Percentiles rank a stretch among this genome's conserved stretches.
Evolutionary conservation across 2,797 vertebrate genomes (phyloP).

Genomic region (Heteromormyrus szaboi): DNA sequence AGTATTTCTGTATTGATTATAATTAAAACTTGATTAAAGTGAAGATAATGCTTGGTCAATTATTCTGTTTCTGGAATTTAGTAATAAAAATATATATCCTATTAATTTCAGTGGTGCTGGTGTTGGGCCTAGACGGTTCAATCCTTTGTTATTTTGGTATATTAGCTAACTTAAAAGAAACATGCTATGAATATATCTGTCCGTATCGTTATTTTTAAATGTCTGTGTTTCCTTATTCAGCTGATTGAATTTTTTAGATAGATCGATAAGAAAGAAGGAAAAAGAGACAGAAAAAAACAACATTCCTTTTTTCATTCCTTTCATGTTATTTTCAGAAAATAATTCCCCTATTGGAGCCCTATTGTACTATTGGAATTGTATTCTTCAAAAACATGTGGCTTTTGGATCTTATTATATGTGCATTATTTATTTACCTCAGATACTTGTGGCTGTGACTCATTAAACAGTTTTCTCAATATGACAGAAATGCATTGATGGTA

Average conservation of each 20-base stretch:
- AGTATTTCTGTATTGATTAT: not conserved
- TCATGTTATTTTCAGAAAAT: not conserved
- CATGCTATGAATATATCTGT: not conserved
- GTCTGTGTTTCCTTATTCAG: not conserved
- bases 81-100: not conserved
- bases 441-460: conserved; percentile 60
- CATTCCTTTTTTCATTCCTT: not conserved
- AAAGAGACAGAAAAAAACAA: not conserved
- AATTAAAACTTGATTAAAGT: not conserved
- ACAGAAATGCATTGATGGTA: conserved; percentile 72
- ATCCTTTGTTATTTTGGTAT: not conserved
- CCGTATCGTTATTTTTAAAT: not conserved
- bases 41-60: not conserved
- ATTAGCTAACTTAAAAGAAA: not conserved
- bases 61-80: not conserved
- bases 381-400: not conserved
- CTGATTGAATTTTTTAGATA: not conserved
- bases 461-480: conserved; percentile 76
- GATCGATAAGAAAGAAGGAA: not conserved
- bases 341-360: not conserved
- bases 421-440: conserved; percentile 22
- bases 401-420: not conserved
- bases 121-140: not conserved
- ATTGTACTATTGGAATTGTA: not conserved
- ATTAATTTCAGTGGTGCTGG: not conserved